Base-by-base conservation (phyloP, 92 coral and sea anemone species). In the Blastomussa wellsi region DNA sequence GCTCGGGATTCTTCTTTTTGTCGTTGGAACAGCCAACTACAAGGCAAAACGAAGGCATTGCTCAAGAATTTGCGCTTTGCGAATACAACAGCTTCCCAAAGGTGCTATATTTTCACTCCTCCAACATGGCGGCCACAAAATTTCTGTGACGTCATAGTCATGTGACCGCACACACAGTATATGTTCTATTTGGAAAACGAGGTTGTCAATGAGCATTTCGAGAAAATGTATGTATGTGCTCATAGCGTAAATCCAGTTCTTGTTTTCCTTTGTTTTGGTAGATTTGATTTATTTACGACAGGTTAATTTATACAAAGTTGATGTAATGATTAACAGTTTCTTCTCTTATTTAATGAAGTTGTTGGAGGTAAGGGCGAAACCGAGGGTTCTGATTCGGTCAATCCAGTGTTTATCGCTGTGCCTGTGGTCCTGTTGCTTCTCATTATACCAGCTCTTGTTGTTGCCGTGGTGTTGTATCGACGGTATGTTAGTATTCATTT, bases 71-170 rank as follows among this genome's bases (percentile, higher is more conserved):
- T 42, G 9, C 48, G 48, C 48, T 4, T 10, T 42, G 5, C 48
- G 48, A 42, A 42, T 4, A 42, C 48, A 42, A 42, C 42, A 83
- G 33, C 39, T 29, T 65, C 36, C 39, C 87, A 57, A 55, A 84
- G 9, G 20, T 20, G 36, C 60, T 15, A 36, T 22, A n/a, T 28
- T 84, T 48, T 84, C 64, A 84, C 81, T 84, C 87, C 82, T 55
- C 81, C 87, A 84, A 84, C 70, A 84, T 84, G 87, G 87, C 83
- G 81, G 87, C 76, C 4, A 44, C 81, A 73, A 71, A 84, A 72
- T 31, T 73, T 31, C 39, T 22, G 35, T 72, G 87, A 84, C 82
- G 87, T 84, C 87, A 84, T 66, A 53, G 80, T 77, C 52, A 77
- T 77, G 66, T 39, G 57, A 26, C 79, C 77, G 87, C 36, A 51